Evolutionary conservation across 2,113 vertebrate genomes (phyloP), one percentile per base, ranked within the genome.

Genomic region (Pelecanus crispus): DNA sequence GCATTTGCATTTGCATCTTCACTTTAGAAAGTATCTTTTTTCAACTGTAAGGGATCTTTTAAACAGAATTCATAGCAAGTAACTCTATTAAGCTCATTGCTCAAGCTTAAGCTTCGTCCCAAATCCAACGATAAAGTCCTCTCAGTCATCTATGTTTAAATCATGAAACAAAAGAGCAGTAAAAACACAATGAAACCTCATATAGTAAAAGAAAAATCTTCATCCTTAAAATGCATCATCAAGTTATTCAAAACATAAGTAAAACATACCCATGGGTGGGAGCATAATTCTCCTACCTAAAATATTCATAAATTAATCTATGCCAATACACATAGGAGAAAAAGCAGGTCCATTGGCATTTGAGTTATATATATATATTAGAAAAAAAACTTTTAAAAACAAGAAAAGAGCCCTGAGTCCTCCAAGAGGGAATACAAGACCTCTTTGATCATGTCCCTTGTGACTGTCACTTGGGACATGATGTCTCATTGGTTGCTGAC

Each of bases 231-330:
- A 89, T 49, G 20, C 11, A 40, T 28, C 22, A 63, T n/a, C 25
- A 78, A 79, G 31, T 81, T 86, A 47, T 47, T 38, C 32, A 67
- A 91, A 81, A 53, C 4, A 7, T 49, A 92, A 86, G 36, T 17
- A 88, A 92, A 84, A 59, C 24, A 55, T 78, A 81, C 29, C 21
- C 72, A 87, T 44, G 75, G 72, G 80, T 81, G 32, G 18, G 24
- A 94, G 42, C 17, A 91, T n/a, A 84, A 59, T 91, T 92, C 88
- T 94, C 47, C 32, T n/a, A 84, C 42, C 10, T 92, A 91, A 95
- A 94, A 87, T 91, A 95, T 87, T 95, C 9, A 86, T 70, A 81
- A 84, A 84, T 63, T 78, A 91, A 91, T 84, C 10, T 87, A 47
- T 59, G 50, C 38, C 24, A 63, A 38, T 55, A 74, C 9, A n/a